These are phyloP conservation scores for Petrocephalus sullivani DNA, from an alignment of 2,797 vertebrate genomes.

Conservation along the genomic window DNA sequence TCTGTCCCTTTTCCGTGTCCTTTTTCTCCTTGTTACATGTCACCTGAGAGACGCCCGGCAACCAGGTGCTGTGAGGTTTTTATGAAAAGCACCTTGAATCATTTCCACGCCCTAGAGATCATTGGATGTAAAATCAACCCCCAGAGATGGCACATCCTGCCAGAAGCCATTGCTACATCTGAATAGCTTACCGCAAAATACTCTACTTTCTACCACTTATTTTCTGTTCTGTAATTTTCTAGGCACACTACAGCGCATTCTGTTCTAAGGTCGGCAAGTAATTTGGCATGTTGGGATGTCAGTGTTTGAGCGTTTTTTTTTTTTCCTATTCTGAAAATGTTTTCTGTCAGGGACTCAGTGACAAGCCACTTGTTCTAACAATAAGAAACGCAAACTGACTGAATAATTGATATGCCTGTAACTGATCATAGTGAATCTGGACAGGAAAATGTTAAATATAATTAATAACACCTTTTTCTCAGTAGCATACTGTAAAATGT, in stretches of 20 bases:
- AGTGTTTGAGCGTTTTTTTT: neutral
- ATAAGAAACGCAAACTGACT: neutral
- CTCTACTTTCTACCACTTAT: neutral
- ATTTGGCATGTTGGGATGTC: neutral
- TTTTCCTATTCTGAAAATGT: neutral
- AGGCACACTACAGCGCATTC: neutral
- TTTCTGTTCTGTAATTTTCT: neutral
- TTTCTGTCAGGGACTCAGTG: neutral
- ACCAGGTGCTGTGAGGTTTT: neutral
- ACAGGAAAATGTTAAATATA: neutral
- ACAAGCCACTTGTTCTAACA: neutral
- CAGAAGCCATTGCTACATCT: neutral
- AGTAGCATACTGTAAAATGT: neutral
- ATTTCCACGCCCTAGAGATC: neutral
- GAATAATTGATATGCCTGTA: neutral
- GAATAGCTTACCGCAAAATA: neutral
- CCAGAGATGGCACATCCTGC: neutral
- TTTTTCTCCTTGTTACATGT: neutral
- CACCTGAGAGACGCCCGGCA: neutral
- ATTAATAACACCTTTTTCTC: neutral
- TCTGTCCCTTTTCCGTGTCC: neutral
- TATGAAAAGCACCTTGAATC: neutral
- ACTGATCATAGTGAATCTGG: neutral
- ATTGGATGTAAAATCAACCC: neutral
- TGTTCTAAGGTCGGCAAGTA: neutral